Evolutionary conservation across 2,888 invertebrate species (phyloP).

Genomic region (Drosophila atroscutellata): DNA sequence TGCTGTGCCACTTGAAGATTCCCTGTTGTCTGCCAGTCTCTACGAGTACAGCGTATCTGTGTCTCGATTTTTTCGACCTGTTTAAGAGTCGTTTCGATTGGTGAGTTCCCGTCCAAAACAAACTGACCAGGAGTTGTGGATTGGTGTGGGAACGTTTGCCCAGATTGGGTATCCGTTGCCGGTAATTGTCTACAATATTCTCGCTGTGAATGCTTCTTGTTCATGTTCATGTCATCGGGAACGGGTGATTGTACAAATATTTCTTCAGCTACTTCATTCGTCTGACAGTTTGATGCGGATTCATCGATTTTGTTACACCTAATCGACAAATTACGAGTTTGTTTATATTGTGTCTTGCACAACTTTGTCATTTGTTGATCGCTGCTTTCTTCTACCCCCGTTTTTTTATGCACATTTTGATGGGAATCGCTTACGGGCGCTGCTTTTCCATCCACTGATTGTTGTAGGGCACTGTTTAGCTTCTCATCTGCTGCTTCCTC

Average conservation of each 20-base stretch:
- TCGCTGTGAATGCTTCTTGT: not conserved
- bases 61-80: not conserved
- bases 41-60: not conserved
- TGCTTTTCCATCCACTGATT: not conserved
- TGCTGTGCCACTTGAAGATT: not conserved
- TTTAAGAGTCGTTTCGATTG: not conserved
- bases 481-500: not conserved
- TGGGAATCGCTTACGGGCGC: too few species aligned
- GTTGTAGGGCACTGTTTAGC: not conserved
- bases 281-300: not conserved
- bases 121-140: too few species aligned
- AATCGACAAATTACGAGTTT: not conserved
- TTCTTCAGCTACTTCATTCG: not conserved
- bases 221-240: not conserved
- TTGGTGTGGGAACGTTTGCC: too few species aligned
- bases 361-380: not conserved
- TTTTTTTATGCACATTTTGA: not conserved
- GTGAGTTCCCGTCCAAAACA: not conserved
- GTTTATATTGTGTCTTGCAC: not conserved
- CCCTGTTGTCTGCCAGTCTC: not conserved
- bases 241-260: not conserved
- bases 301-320: not conserved
- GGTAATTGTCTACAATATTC: not conserved
- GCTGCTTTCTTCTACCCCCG: too few species aligned
- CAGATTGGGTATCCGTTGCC: slow-evolving; percentile 2